Evolutionary conservation across 2,888 invertebrate species (phyloP).

Genomic region (Trichacis sp.): DNA sequence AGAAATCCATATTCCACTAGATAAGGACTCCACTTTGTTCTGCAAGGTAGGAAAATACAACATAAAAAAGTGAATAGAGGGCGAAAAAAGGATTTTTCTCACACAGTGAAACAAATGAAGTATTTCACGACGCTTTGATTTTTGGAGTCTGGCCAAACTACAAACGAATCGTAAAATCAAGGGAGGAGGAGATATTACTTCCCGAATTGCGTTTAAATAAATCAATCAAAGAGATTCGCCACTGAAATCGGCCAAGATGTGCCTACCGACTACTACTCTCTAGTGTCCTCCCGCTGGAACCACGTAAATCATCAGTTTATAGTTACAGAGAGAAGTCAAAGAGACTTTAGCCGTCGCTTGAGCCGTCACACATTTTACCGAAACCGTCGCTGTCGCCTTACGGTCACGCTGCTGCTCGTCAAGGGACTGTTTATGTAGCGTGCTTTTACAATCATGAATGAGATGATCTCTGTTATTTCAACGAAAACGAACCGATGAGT

Average conservation of each 20-base stretch:
- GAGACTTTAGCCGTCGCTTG: conserved; percentile 58
- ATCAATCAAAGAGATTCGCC: conserved; percentile 50
- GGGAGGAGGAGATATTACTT: conserved; percentile 39
- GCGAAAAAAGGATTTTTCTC: too few species aligned
- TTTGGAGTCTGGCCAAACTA: conserved; percentile 17
- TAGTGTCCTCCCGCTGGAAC: conserved; percentile 44
- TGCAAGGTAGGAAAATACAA: too few species aligned
- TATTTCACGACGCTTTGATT: too few species aligned
- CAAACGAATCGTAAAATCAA: conserved; percentile 39
- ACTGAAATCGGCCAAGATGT: conserved; percentile 54
- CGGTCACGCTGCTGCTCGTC: conserved; percentile 39
- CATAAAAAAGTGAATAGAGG: too few species aligned
- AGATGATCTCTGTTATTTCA: conserved; percentile 38
- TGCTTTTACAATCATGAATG: conserved; percentile 28
- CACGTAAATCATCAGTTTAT: conserved; percentile 62
- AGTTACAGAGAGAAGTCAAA: conserved; percentile 60
- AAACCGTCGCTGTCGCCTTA: conserved; percentile 52
- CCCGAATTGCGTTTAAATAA: conserved; percentile 40
- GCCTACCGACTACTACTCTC: conserved; percentile 37
- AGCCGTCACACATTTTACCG: conserved; percentile 63
- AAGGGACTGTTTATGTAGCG: conserved; percentile 33
- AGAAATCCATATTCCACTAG: too few species aligned
- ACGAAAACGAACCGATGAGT: conserved; percentile 43
- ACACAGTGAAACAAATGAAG: too few species aligned
- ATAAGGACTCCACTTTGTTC: too few species aligned